A percentile compares a stretch with the other conserved stretches of the same genome.
Evolutionary conservation across 2,113 vertebrate genomes (phyloP).

Genomic region (Cottus gobio): DNA sequence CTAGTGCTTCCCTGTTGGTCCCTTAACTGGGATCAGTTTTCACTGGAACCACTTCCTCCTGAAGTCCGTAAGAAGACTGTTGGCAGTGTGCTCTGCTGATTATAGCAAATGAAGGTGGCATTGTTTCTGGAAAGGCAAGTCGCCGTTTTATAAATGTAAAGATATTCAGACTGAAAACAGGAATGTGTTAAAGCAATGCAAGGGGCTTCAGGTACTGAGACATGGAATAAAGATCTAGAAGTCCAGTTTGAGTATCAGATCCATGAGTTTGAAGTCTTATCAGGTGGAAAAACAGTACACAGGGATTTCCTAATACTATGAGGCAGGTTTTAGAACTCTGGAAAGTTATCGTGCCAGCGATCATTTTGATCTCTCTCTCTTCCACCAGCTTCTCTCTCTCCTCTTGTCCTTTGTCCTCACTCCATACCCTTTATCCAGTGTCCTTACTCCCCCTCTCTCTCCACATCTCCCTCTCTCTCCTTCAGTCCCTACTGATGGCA

Average conservation of each 20-base stretch:
- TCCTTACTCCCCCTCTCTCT: conserved; percentile 9
- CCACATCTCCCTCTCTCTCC: conserved; percentile 50
- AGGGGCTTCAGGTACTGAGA: neutral
- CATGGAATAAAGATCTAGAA: neutral
- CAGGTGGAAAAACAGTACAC: neutral
- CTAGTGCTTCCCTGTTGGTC: neutral
- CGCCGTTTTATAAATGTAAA: neutral
- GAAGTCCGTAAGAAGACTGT: neutral
- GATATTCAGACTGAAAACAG: neutral
- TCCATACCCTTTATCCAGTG: conserved; percentile 43
- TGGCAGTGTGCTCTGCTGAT: neutral
- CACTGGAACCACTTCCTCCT: neutral
- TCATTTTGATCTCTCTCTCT: conserved; percentile 2
- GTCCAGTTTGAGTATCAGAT: neutral
- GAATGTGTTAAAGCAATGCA: neutral
- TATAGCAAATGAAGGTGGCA: neutral
- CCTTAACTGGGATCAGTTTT: neutral
- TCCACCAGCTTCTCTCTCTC: conserved; percentile 13
- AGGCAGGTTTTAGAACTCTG: neutral
- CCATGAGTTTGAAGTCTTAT: neutral
- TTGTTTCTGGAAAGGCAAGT: neutral
- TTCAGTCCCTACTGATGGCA: conserved; percentile 68
- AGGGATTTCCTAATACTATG: neutral
- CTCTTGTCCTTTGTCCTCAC: conserved; percentile 44
- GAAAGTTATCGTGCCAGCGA: neutral